Percentiles rank a stretch among this genome's conserved stretches.
Evolutionary conservation across 2,888 invertebrate genomes (phyloP).

Genomic region (Nebria salina): DNA sequence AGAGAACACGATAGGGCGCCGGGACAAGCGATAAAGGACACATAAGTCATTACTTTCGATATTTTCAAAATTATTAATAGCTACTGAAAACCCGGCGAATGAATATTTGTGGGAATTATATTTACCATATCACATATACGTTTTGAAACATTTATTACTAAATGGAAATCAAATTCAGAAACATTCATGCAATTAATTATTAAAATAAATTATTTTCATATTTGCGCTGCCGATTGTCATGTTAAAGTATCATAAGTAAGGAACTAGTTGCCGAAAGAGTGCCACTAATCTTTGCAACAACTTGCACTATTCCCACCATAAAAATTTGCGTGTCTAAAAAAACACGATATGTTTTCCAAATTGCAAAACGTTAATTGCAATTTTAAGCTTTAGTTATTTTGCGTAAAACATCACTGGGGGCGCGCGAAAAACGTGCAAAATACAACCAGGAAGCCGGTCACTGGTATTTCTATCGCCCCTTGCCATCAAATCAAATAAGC

Average conservation of each 20-base stretch:
- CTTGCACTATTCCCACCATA: slow-evolving; percentile 37
- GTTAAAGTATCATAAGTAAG: neutral
- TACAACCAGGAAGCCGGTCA: neutral
- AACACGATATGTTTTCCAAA: neutral
- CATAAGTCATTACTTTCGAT: neutral
- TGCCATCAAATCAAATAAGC: neutral
- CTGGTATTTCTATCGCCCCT: neutral
- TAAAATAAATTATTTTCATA: no score
- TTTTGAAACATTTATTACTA: no score
- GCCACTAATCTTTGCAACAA: slow-evolving; percentile 25
- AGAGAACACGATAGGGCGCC: neutral
- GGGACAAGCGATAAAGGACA: neutral
- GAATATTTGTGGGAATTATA: no score
- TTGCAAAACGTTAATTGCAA: neutral
- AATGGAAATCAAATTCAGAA: no score
- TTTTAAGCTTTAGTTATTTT: neutral
- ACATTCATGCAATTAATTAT: no score
- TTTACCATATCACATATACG: no score
- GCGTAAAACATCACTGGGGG: no score
- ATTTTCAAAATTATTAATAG: neutral
- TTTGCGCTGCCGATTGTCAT: neutral
- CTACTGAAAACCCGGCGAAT: no score
- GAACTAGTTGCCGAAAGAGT: neutral
- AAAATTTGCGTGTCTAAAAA: slow-evolving; percentile 31
- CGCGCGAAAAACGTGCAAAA: neutral